phyloP scores from a whole-genome alignment of 2,797 vertebrate species.

The Aulostomus chinensis region DNA sequence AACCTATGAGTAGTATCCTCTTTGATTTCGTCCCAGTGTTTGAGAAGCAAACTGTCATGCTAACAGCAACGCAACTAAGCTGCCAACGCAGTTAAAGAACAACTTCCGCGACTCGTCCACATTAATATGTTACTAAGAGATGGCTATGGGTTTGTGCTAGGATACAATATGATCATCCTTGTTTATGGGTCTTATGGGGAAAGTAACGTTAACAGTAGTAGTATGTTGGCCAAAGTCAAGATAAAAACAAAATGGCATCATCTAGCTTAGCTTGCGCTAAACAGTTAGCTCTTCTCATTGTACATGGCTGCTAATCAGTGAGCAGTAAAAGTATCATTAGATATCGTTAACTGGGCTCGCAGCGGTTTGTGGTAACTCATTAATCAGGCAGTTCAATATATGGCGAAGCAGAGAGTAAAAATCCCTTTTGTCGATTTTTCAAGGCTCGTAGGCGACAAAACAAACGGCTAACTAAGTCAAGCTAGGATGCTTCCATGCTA shows the following conservation, averaged over 20 bases:
- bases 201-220: too few relatives aligned
- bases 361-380: too few relatives aligned
- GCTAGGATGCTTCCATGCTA: slow-evolving; percentile 31
- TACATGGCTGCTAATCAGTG: neutral
- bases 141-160: too few relatives aligned
- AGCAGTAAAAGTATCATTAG: too few relatives aligned
- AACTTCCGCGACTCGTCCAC: too few relatives aligned
- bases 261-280: slow-evolving; percentile 30
- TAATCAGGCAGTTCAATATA: too few relatives aligned
- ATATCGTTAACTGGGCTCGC: too few relatives aligned
- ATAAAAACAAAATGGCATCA: slow-evolving; percentile 84
- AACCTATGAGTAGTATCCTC: neutral
- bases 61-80: neutral
- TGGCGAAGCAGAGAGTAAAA: too few relatives aligned
- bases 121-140: too few relatives aligned
- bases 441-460: neutral
- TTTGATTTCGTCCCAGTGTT: neutral
- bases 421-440: neutral
- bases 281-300: slow-evolving; percentile 38
- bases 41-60: slow-evolving; percentile 5
- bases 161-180: neutral
- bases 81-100: too few relatives aligned
- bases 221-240: slow-evolving; percentile 57
- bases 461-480: neutral
- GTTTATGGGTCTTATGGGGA: neutral